Conservation (phyloP, 1,140 invertebrate species). For the Drosophila chauvacae region DNA sequence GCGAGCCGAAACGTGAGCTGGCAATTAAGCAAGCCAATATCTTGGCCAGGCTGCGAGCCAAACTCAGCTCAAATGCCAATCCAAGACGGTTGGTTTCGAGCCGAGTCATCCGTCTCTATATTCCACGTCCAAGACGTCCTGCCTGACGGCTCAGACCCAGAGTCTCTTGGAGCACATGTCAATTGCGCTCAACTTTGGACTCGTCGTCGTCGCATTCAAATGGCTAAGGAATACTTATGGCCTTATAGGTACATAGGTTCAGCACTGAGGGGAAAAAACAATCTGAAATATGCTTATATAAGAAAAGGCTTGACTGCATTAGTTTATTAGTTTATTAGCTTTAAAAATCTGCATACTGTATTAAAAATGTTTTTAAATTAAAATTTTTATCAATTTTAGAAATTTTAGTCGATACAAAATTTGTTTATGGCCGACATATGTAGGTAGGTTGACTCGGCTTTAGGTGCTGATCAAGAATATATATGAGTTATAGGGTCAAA, state of each 20-base stretch:
- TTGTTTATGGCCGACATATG: too few species aligned
- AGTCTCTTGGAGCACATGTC: constrained; percentile 33
- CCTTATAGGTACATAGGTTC: constrained; percentile 16
- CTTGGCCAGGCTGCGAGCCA: constrained; percentile 34
- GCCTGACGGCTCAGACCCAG: constrained; percentile 31
- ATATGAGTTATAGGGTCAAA: too few species aligned
- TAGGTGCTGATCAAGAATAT: too few species aligned
- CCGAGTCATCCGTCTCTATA: constrained; percentile 25
- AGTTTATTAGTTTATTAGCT: not conserved
- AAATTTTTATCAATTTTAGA: too few species aligned
- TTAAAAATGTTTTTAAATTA: too few species aligned
- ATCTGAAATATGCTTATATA: not conserved
- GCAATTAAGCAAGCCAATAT: constrained; percentile 71
- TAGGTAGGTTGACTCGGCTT: too few species aligned
- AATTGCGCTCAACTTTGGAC: constrained; percentile 35
- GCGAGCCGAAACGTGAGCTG: constrained; percentile 76
- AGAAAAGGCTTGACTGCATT: not conserved
- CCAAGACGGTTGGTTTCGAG: constrained; percentile 25
- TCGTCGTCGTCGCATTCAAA: constrained; percentile 31
- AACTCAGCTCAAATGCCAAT: constrained; percentile 36
- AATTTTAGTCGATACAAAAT: too few species aligned
- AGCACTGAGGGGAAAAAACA: constrained; percentile 29
- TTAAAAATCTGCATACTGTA: too few species aligned
- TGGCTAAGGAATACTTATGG: constrained; percentile 18
- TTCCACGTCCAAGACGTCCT: constrained; percentile 15